Evolutionary conservation across 2,113 vertebrate genomes (phyloP).

Genomic region (Antidorcas marsupialis): DNA sequence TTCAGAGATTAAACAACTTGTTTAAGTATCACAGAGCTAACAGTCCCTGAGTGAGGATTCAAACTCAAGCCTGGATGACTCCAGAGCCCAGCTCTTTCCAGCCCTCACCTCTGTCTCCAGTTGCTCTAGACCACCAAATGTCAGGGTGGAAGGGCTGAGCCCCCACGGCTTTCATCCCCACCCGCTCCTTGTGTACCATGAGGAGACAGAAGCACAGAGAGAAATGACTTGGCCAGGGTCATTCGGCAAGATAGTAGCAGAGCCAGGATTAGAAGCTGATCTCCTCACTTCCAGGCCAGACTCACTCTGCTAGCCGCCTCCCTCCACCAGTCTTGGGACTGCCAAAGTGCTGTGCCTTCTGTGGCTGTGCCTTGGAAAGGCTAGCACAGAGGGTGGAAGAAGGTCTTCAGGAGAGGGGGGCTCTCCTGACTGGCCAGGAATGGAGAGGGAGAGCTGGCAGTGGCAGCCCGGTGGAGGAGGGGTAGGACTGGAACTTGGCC

Average conservation of each 20-base stretch:
- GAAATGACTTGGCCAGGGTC: constrained; percentile 53
- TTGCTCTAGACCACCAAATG: not conserved
- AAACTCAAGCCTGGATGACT: not conserved
- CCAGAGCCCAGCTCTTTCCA: not conserved
- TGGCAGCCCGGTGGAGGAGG: not conserved
- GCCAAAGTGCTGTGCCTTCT: not conserved
- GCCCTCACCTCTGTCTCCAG: not conserved
- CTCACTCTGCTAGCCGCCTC: no score
- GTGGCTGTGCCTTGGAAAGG: not conserved
- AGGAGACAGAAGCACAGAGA: not conserved
- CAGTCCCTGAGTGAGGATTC: not conserved
- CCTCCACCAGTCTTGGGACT: not conserved
- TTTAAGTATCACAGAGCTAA: not conserved
- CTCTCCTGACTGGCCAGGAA: not conserved
- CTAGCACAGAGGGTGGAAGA: not conserved
- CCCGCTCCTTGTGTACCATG: not conserved
- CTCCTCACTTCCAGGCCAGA: not conserved
- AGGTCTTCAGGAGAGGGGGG: not conserved
- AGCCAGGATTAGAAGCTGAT: not conserved
- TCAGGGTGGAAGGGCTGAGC: not conserved
- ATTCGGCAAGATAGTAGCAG: not conserved
- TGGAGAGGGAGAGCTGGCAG: not conserved
- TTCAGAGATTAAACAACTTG: not conserved
- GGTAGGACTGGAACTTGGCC: constrained; percentile 49
- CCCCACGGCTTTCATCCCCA: not conserved